Base-by-base conservation (phyloP, 1,140 invertebrate genomes). In the Tetramorium alpestre region DNA sequence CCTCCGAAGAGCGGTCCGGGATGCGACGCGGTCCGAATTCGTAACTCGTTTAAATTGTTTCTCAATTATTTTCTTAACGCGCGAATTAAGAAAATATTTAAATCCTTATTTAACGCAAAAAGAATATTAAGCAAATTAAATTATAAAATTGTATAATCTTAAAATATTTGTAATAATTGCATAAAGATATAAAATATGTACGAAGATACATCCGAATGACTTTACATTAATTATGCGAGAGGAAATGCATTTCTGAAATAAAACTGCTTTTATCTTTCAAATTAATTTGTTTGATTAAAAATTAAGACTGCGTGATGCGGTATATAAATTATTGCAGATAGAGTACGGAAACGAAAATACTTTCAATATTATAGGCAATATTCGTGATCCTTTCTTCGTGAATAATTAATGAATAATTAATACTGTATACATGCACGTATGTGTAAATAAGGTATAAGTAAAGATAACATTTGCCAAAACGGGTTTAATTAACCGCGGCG, bases 401-500 rank as follows among this genome's bases (percentile, higher is more conserved):
- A 58, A 41, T 22, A 16, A 41, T 56, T 33, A 44, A 44, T 0
- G 33, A 58, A 41, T 22, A 16, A 41, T 56, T 33, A 44, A 44
- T 16, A 16, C 25, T 25, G 22, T 25, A 25, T 41, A 38, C 11
- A n/a, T 10, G 33, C 51, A 13, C 72, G 54, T n/a, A 18, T 58
- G 8, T 44, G 54, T 75, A 75, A 58, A 75, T 58, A 44, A 8
- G 33, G 54, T 11, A 56, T 18, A 41, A 47, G 41, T 47, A 69
- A 69, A 22, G 65, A 69, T 47, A 69, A 69, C 33, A n/a, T 44
- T 44, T 41, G 54, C 33, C 54, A 25, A 64, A 78, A 78, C 6
- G 11, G 54, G 16, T 89, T 85, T 89, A 80, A 88, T 89, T 89
- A 75, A 75, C 72, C 72, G 72, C 67, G 67, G 51, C 54, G n/a